These are phyloP conservation scores for Ceyx melanurus DNA, from an alignment of 2,113 vertebrate species.

Conservation along the genomic window DNA sequence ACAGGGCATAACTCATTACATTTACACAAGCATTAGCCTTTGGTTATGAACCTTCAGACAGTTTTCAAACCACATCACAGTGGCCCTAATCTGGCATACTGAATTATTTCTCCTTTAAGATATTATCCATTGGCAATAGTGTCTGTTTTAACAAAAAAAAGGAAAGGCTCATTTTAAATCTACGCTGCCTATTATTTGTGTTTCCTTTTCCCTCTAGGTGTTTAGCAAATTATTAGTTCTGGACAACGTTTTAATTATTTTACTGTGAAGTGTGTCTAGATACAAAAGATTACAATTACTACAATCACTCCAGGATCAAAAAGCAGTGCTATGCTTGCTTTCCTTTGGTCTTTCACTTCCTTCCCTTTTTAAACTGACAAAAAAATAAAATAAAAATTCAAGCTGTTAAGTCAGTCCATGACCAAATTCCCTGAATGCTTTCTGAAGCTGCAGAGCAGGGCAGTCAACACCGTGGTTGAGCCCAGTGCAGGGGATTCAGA, in stretches of 20 bases:
- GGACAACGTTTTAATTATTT: background rate
- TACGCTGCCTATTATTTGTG: background rate
- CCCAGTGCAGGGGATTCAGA: background rate
- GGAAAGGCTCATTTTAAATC: slow-evolving; percentile 14
- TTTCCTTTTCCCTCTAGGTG: slow-evolving; percentile 40
- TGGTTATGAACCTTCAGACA: slow-evolving; percentile 39
- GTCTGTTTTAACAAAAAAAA: slow-evolving; percentile 34
- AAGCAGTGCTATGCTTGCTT: slow-evolving; percentile 12
- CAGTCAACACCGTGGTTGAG: accelerated
- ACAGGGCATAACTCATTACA: slow-evolving; percentile 7
- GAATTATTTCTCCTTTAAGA: slow-evolving; percentile 47
- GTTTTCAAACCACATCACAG: slow-evolving; percentile 60
- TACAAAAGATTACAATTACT: slow-evolving; percentile 42
- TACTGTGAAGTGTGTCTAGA: background rate
- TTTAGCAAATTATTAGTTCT: slow-evolving; percentile 36
- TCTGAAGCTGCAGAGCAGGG: background rate
- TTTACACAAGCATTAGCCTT: slow-evolving; percentile 25
- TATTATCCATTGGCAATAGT: slow-evolving; percentile 30
- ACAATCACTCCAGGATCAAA: slow-evolving; percentile 22
- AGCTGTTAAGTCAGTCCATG: background rate
- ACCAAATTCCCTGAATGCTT: background rate
- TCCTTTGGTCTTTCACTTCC: slow-evolving; percentile 40
- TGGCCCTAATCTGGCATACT: slow-evolving; percentile 19
- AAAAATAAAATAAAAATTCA: background rate
- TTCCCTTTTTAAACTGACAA: slow-evolving; percentile 6